Base-by-base conservation (phyloP, 2,797 vertebrate species). In the Coregonus sp. region DNA sequence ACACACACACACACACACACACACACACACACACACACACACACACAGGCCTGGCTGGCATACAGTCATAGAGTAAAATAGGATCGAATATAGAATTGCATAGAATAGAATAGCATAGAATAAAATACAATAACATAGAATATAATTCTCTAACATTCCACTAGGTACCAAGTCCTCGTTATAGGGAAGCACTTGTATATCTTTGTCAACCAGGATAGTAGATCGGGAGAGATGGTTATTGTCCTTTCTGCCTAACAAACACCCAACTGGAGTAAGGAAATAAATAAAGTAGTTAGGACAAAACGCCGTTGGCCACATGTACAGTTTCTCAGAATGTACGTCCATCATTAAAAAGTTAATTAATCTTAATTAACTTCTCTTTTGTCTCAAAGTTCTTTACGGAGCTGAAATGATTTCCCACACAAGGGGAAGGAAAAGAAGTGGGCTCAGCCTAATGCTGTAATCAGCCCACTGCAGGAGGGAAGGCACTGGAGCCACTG, bases 361-460 rank as follows among this genome's bases (percentile, higher is more conserved):
- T 88, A 87, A 88, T 90, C 87, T 87, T 88, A 88, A 90, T 88
- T 90, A 87, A 90, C 85, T 88, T 90, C 84, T 85, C 85, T 84
- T 87, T 89, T 88, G 82, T 89, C 82, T 87, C 82, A 84, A 75
- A 82, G 80, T 86, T 87, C 85, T 87, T 88, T 88, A 86, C 85
- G 84, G 87, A 83, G 81, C 78, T 75, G 70, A 84, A 84, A 85
- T 86, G 81, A 86, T 88, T 87, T 86, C 81, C 83, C 84, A 86
- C 86, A 87, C 87, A 87, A 86, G 88, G 81, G 87, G 88, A 87
- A 86, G 80, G 83, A 84, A 83, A 87, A 78, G 83, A 85, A 76
- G 81, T 78, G 86, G 80, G 82, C 79, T 86, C 73, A 84, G 83
- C 72, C 88, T 88, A 86, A 88, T 89, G 82, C 86, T 82, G 83